phyloP scores from a whole-genome alignment of 2,888 invertebrate genomes.

The Ditula angustiorana region DNA sequence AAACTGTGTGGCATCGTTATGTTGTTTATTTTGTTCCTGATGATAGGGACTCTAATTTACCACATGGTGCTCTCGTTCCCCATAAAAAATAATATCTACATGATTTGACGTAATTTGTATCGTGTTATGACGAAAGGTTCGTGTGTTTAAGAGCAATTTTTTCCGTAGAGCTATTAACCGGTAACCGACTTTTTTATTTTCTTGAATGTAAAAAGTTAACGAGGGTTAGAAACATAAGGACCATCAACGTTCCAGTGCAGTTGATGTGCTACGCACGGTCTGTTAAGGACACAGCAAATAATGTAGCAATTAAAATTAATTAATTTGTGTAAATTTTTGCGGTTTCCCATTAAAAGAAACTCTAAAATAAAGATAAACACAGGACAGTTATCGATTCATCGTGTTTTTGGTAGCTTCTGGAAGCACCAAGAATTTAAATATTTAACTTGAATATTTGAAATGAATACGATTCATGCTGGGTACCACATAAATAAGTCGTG shows the following conservation, averaged over 20 bases:
- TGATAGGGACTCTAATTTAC: constrained; percentile 79
- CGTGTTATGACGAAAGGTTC: constrained; percentile 76
- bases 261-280: constrained; percentile 18
- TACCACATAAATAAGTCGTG: constrained; percentile 29
- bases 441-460: constrained; percentile 26
- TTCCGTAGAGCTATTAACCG: constrained; percentile 72
- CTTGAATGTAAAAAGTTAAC: constrained; percentile 68
- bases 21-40: constrained; percentile 75
- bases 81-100: constrained; percentile 80
- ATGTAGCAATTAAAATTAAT: too few species aligned
- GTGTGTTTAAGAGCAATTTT: constrained; percentile 78
- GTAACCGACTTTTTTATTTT: constrained; percentile 67
- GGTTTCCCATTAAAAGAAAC: background rate
- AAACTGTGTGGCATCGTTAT: constrained; percentile 68
- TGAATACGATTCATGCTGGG: constrained; percentile 22
- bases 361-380: background rate
- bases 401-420: background rate
- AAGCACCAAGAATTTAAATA: constrained; percentile 18
- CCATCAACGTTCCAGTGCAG: constrained; percentile 30
- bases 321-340: background rate
- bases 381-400: background rate
- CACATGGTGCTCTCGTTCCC: constrained; percentile 73
- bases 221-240: constrained; percentile 58
- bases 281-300: too few species aligned
- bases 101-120: constrained; percentile 81